Percentiles rank a stretch among this genome's conserved stretches.
Conservation (phyloP, 2,113 vertebrate species). For the Phylloscopus trochilus region DNA sequence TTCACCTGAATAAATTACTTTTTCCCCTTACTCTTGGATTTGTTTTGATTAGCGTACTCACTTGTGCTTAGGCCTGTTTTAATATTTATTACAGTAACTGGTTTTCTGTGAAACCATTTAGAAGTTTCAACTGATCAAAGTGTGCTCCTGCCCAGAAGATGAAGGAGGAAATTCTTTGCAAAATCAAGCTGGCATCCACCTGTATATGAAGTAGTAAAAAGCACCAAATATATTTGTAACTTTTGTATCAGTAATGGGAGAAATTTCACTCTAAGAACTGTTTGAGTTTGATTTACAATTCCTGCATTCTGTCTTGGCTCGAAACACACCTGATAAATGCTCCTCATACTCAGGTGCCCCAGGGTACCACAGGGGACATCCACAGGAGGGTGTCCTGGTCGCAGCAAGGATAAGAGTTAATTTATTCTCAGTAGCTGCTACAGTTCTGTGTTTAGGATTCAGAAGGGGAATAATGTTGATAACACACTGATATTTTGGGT, state of each 20-base stretch:
- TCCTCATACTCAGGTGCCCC: not conserved
- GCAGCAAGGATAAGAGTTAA: not conserved
- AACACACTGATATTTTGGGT: not conserved
- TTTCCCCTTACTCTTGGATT: not conserved
- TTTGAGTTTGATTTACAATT: not conserved
- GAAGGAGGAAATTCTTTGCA: not conserved
- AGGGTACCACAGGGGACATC: not conserved
- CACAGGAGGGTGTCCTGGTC: not conserved
- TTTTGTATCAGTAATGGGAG: not conserved
- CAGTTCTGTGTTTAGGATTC: not conserved
- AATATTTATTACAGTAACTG: not conserved
- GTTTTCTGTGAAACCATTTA: not conserved
- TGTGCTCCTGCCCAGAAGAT: not conserved
- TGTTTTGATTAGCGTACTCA: not conserved
- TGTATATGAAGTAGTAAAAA: not conserved
- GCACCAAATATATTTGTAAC: fast-evolving
- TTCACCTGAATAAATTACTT: not conserved
- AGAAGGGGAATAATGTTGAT: not conserved
- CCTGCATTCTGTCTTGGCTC: not conserved
- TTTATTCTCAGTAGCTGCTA: not conserved
- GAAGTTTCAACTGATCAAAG: not conserved
- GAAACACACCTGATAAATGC: not conserved
- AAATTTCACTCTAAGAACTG: not conserved
- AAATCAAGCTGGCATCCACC: not conserved
- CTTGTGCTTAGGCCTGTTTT: not conserved